These are phyloP conservation scores for Malurus leucopterus DNA, from an alignment of 2,797 vertebrate genomes.

Conservation along the genomic window DNA sequence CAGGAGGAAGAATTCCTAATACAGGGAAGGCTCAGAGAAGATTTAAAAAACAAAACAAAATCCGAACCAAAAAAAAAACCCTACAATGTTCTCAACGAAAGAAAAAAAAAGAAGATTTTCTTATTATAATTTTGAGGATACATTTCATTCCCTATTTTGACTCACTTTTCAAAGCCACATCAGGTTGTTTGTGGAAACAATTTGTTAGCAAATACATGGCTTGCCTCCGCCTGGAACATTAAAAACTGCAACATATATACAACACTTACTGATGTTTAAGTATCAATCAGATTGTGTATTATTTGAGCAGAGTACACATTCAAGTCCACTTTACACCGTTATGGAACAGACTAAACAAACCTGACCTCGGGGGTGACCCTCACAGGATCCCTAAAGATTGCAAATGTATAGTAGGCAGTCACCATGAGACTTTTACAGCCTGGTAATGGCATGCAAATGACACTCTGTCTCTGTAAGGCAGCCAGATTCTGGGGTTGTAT, in stretches of 20 bases:
- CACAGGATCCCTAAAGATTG: conserved; percentile 67
- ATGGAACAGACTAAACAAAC: conserved; percentile 77
- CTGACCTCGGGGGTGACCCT: conserved; percentile 61
- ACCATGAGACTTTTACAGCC: conserved; percentile 76
- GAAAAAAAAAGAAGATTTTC: background rate
- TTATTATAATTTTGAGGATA: background rate
- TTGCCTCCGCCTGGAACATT: conserved; percentile 54
- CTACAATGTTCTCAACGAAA: background rate
- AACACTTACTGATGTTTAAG: conserved; percentile 59
- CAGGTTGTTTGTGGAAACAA: conserved; percentile 67
- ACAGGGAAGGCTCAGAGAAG: background rate
- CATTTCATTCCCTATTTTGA: conserved; percentile 43
- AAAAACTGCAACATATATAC: conserved; percentile 66
- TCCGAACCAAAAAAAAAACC: background rate
- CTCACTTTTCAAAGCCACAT: conserved; percentile 63
- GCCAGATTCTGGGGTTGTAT: conserved; percentile 76
- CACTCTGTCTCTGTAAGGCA: conserved; percentile 76
- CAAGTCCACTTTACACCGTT: conserved; percentile 71
- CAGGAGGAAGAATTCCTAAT: conserved; percentile 7
- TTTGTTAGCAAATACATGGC: conserved; percentile 73
- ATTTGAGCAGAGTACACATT: conserved; percentile 66
- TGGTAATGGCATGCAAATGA: conserved; percentile 80
- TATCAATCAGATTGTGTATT: conserved; percentile 72
- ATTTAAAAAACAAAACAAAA: background rate
- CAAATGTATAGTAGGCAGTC: conserved; percentile 64